These are phyloP conservation scores for Struthio camelus DNA, from an alignment of 2,113 vertebrate species.

Conservation along the genomic window DNA sequence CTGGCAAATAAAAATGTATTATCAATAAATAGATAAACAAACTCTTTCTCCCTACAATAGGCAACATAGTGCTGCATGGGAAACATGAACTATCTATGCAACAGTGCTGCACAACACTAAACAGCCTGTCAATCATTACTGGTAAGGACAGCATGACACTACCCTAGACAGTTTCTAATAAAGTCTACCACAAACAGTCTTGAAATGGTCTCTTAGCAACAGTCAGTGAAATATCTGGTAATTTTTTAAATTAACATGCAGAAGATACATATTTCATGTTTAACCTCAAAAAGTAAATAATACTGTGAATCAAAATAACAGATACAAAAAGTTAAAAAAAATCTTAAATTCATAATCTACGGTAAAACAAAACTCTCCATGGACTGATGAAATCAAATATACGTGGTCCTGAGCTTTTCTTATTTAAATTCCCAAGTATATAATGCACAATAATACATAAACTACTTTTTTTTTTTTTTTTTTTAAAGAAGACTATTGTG, in stretches of 20 bases:
- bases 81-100: background rate
- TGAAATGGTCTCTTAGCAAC: constrained; percentile 66
- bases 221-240: constrained; percentile 30
- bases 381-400: background rate
- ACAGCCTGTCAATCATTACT: background rate
- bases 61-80: background rate
- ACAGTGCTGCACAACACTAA: background rate
- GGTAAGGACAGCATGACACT: constrained; percentile 6
- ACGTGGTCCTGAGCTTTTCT: background rate
- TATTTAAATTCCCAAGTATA: background rate
- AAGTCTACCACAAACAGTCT: constrained; percentile 20
- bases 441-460: background rate
- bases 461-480: background rate
- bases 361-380: background rate
- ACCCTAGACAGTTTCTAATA: constrained; percentile 29
- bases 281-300: constrained; percentile 24
- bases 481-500: background rate
- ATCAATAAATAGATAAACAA: constrained; percentile 7
- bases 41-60: background rate
- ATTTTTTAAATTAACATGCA: constrained; percentile 25
- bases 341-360: background rate
- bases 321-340: background rate
- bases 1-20: background rate
- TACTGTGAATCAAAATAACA: background rate
- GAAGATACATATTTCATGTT: background rate